Percentiles rank a stretch among this genome's conserved stretches.
Conservation (phyloP, 92 coral and sea anemone species). For the Actinostola sp. region DNA sequence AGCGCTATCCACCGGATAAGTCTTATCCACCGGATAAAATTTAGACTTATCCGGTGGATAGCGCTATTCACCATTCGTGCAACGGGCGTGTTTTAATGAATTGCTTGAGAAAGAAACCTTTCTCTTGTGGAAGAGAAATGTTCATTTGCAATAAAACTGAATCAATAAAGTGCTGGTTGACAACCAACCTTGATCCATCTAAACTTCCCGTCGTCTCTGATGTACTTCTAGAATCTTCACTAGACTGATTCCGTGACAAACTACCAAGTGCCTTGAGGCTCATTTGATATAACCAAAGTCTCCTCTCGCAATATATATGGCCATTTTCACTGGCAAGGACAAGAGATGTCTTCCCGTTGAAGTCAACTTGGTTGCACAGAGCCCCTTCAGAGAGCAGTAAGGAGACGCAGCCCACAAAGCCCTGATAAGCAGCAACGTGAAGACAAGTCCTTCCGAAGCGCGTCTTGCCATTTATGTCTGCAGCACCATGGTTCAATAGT, state of each 20-base stretch:
- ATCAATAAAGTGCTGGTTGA: neutral
- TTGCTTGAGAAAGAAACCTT: no score
- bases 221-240: slow-evolving; percentile 17
- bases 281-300: slow-evolving; percentile 88
- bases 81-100: no score
- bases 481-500: slow-evolving; percentile 82
- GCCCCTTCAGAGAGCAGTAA: slow-evolving; percentile 89
- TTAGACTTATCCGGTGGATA: no score
- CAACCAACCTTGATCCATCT: slow-evolving; percentile 11
- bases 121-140: no score
- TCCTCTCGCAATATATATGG: slow-evolving; percentile 86
- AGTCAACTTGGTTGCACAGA: slow-evolving; percentile 66
- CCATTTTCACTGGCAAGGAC: slow-evolving; percentile 81
- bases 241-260: neutral
- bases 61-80: no score
- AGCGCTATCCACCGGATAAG: no score
- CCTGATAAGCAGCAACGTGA: slow-evolving; percentile 93
- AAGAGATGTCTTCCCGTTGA: slow-evolving; percentile 78
- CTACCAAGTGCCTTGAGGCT: slow-evolving; percentile 36
- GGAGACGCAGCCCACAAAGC: slow-evolving; percentile 98
- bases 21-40: no score
- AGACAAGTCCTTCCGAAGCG: slow-evolving; percentile 86
- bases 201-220: slow-evolving; percentile 20
- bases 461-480: slow-evolving; percentile 86
- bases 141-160: no score